Base-by-base conservation (phyloP, 2,797 vertebrate genomes). In the Chromis chromis region DNA sequence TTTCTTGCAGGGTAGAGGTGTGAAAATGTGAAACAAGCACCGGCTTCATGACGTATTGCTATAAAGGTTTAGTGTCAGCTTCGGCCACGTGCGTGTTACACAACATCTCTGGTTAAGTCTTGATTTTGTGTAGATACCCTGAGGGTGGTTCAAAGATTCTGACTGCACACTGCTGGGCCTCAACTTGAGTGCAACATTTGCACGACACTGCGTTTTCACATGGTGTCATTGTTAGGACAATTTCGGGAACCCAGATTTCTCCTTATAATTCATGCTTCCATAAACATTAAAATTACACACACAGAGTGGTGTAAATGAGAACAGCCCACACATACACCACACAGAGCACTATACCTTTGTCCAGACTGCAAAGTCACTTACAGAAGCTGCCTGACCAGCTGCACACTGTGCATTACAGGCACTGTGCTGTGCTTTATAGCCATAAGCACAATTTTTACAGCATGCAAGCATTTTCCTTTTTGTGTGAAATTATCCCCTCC, bases 401-500 rank as follows among this genome's bases (percentile, higher is more conserved):
- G 82, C 64, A 75, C 55, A 58, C 55, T 66, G 42, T 76, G 61
- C 63, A 50, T 57, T 48, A 44, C 49, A 48, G 68, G 42, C 66
- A 40, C 76, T 65, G 72, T 60, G 79, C 66, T 80, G 46, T 86
- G 39, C 76, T 88, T 91, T 88, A 86, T 79, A 42, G 79, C 82
- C 74, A 84, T 82, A 81, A 87, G 81, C 78, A 90, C 33, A 49
- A 48, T 79, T 82, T 86, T 89, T 82, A 81, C 60, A 83, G 72
- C 78, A 59, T 84, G 83, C 75, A 87, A 86, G 83, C 84, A 66
- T 82, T 90, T 90, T 81, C 67, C 63, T 74, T 83, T 83, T 74
- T 77, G 83, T 79, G 64, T 74, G 70, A 88, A 91, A 89, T 67
- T 76, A 86, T 60, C 61, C 67, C 72, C 78, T 75, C 61, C 48